phyloP scores from a whole-genome alignment of 2,888 invertebrate genomes.

The Halictus ligatus region DNA sequence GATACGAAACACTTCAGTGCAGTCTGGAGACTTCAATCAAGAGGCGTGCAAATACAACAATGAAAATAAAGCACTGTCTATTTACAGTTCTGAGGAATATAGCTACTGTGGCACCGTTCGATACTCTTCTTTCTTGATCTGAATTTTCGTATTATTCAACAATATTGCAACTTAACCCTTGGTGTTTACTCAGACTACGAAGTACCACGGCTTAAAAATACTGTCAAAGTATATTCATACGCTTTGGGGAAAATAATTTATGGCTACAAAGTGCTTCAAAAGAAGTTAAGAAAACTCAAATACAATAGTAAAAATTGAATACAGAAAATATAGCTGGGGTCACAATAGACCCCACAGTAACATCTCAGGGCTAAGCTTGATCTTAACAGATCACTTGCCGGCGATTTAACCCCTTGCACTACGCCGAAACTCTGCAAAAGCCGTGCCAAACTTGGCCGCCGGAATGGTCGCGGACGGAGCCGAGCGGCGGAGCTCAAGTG shows the following conservation, averaged over 20 bases:
- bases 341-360: no score
- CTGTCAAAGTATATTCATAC: not conserved
- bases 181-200: not conserved
- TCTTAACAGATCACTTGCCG: no score
- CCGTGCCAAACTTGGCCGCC: no score
- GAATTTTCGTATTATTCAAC: not conserved
- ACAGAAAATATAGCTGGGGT: not conserved
- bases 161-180: not conserved
- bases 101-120: not conserved
- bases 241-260: not conserved
- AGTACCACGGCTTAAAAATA: not conserved
- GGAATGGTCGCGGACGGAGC: no score
- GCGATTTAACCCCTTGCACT: no score
- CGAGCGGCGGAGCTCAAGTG: no score
- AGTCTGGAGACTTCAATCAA: not conserved
- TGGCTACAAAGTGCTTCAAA: not conserved
- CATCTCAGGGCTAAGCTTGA: no score
- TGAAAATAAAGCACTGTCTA: not conserved
- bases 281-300: not conserved
- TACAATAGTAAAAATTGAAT: not conserved
- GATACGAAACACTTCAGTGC: not conserved
- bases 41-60: not conserved
- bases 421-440: no score
- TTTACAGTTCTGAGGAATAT: not conserved
- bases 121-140: not conserved